A percentile compares a stretch with the other conserved stretches of the same genome.
phyloP scores from a whole-genome alignment of 2,797 vertebrate genomes.

The Botia almorhae region DNA sequence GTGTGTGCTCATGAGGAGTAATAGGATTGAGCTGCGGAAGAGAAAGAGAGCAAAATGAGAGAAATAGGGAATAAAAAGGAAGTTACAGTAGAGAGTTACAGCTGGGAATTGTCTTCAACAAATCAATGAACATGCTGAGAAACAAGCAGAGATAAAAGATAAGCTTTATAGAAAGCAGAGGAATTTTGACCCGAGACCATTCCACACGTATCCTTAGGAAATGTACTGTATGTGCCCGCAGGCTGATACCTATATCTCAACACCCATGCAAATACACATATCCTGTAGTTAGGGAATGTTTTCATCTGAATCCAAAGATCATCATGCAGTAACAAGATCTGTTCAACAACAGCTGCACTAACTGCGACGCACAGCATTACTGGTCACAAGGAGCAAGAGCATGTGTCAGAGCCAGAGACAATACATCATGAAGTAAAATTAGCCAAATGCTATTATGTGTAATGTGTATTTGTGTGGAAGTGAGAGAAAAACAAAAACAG shows the following conservation, averaged over 20 bases:
- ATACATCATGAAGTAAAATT: slow-evolving; percentile 34
- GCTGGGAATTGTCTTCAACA: slow-evolving; percentile 36
- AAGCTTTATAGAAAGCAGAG: slow-evolving; percentile 26
- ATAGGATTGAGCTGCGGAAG: background rate
- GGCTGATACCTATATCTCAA: slow-evolving; percentile 45
- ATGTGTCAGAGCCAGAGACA: slow-evolving; percentile 11
- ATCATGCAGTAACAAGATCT: slow-evolving; percentile 44
- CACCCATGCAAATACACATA: slow-evolving; percentile 34
- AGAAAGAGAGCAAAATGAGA: background rate
- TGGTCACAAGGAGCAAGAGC: slow-evolving; percentile 34
- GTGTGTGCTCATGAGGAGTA: too few species aligned
- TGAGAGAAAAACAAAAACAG: slow-evolving; percentile 11
- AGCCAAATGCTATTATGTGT: slow-evolving; percentile 8
- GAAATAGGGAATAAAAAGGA: slow-evolving; percentile 40
- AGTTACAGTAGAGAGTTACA: slow-evolving; percentile 56
- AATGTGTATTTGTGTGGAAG: background rate
- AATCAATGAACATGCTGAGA: slow-evolving; percentile 35
- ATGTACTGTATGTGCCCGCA: slow-evolving; percentile 36
- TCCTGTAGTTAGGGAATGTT: slow-evolving; percentile 8
- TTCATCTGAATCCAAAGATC: slow-evolving; percentile 39
- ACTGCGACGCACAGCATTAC: slow-evolving; percentile 33
- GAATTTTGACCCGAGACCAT: background rate
- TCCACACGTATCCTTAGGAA: slow-evolving; percentile 31
- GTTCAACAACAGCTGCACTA: slow-evolving; percentile 54
- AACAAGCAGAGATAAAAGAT: slow-evolving; percentile 35